phyloP scores from a whole-genome alignment of 2,113 vertebrate genomes.

The Austrofundulus limnaeus region DNA sequence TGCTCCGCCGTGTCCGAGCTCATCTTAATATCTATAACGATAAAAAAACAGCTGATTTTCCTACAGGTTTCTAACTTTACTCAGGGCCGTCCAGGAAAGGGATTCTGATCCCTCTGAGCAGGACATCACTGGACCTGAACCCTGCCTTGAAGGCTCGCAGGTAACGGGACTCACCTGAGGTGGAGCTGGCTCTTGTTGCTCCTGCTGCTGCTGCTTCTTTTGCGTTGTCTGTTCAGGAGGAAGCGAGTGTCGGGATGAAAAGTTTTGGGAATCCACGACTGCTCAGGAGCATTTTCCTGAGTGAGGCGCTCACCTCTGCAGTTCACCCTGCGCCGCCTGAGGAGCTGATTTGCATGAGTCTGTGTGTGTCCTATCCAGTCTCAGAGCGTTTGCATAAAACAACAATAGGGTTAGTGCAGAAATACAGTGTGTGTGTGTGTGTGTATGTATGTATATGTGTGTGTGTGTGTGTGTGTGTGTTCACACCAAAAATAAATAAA shows the following conservation, averaged over 20 bases:
- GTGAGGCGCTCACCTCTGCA: constrained; percentile 71
- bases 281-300: constrained; percentile 75
- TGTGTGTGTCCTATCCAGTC: constrained; percentile 82
- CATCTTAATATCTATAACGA: constrained; percentile 94
- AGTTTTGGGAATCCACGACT: constrained; percentile 50
- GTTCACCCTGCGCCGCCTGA: constrained; percentile 52
- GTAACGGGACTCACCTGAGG: constrained; percentile 64
- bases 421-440: constrained; percentile 35
- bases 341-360: constrained; percentile 85
- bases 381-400: constrained; percentile 89
- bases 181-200: background rate
- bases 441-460: constrained; percentile 16
- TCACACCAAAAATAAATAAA: background rate
- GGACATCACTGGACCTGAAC: constrained; percentile 59
- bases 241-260: constrained; percentile 26
- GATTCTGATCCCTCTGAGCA: constrained; percentile 74
- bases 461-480: too few relatives aligned
- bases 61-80: constrained; percentile 85
- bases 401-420: constrained; percentile 76
- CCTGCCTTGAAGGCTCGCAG: constrained; percentile 88
- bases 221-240: constrained; percentile 22
- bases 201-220: constrained; percentile 19
- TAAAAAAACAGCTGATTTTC: constrained; percentile 90
- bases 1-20: constrained; percentile 88
- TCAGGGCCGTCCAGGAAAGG: constrained; percentile 81